Evolutionary conservation across 2,797 vertebrate genomes (phyloP).

Genomic region (Gobio occitaniae): DNA sequence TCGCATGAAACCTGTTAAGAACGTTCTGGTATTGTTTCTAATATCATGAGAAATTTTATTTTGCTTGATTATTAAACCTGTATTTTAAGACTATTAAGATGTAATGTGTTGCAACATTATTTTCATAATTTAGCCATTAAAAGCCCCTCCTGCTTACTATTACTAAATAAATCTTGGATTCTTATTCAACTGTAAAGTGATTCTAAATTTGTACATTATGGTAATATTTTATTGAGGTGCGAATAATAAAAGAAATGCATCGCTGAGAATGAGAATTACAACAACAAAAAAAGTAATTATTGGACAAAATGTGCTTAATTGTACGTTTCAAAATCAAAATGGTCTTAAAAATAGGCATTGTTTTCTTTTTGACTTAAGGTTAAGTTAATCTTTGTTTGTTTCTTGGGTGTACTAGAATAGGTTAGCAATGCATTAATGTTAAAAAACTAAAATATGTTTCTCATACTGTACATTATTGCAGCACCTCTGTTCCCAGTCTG

Average conservation of each 20-base stretch:
- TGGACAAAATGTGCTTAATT: background rate
- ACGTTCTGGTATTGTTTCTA: background rate
- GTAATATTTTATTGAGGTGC: background rate
- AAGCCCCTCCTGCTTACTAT: background rate
- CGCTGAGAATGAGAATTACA: background rate
- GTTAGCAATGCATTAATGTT: no score
- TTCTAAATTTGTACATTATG: background rate
- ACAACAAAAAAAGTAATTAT: background rate
- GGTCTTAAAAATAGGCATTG: no score
- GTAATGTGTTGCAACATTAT: background rate
- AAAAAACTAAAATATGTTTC: no score
- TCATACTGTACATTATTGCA: background rate
- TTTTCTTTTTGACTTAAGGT: no score
- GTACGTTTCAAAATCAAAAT: no score
- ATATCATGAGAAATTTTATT: background rate
- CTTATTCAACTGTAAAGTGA: background rate
- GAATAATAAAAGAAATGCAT: background rate
- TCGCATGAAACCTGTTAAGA: background rate
- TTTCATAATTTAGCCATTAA: background rate
- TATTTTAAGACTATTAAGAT: background rate
- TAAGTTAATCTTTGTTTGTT: no score
- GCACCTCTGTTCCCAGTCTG: background rate
- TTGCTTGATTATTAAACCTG: background rate
- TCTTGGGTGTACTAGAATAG: no score
- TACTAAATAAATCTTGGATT: no score